Conservation (phyloP, 2,113 vertebrate genomes). For the Silurus meridionalis region DNA sequence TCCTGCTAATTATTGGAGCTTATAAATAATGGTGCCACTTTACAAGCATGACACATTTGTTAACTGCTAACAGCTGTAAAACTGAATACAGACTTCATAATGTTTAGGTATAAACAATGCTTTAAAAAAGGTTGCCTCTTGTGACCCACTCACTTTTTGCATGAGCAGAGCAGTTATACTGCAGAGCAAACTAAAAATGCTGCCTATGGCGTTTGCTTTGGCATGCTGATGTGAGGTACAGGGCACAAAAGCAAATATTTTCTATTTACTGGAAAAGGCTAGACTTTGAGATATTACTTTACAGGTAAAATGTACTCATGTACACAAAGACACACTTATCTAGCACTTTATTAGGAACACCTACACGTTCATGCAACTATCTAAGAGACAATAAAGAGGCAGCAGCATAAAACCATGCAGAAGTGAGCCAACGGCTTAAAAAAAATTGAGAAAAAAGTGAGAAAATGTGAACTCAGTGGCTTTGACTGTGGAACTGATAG, state of each 20-base stretch:
- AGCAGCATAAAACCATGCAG: neutral
- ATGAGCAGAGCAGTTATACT: neutral
- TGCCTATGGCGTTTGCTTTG: neutral
- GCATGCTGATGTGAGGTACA: neutral
- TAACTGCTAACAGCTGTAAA: constrained; percentile 1
- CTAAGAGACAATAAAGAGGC: neutral
- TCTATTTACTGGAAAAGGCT: neutral
- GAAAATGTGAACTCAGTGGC: neutral
- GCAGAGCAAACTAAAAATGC: neutral
- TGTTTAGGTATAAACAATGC: neutral
- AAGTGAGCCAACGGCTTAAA: neutral
- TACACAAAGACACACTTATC: neutral
- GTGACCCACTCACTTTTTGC: neutral
- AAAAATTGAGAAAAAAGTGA: neutral
- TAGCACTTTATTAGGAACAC: neutral
- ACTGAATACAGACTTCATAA: neutral
- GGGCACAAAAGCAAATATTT: neutral
- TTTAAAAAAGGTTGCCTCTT: neutral
- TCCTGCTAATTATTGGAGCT: constrained; percentile 19
- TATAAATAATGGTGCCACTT: neutral
- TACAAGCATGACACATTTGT: neutral
- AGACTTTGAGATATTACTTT: neutral
- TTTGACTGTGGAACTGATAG: neutral
- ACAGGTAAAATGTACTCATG: too few species aligned
- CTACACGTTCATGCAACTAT: neutral